A percentile compares a stretch with the other conserved stretches of the same genome.
Evolutionary conservation across 2,797 vertebrate species (phyloP).

Genomic region (Corythornis leucogaster): DNA sequence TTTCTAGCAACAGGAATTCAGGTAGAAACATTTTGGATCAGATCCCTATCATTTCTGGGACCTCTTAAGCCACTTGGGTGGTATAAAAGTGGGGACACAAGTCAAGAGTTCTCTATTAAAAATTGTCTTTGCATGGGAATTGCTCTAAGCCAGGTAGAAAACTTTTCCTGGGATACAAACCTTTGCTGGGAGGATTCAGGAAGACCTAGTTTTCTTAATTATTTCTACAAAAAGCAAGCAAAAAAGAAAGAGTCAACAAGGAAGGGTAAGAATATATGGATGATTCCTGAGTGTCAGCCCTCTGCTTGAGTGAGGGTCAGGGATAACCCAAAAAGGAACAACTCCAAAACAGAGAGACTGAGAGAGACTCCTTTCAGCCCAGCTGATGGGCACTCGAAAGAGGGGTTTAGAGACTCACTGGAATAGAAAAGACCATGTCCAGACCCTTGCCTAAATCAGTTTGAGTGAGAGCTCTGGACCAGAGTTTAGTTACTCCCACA

Average conservation of each 20-base stretch:
- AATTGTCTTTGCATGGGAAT: not conserved
- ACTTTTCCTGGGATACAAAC: not conserved
- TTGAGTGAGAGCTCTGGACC: not conserved
- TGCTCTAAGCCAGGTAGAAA: not conserved
- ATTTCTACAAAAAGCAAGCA: not conserved
- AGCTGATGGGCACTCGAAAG: not conserved
- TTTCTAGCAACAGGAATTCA: not conserved
- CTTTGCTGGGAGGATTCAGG: not conserved
- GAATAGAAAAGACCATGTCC: not conserved
- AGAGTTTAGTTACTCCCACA: not conserved
- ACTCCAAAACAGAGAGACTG: not conserved
- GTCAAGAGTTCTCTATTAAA: not conserved
- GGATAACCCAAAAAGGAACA: not conserved
- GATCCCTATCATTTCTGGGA: not conserved
- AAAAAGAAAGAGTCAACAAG: not conserved
- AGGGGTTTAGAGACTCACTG: not conserved
- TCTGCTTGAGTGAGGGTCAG: not conserved
- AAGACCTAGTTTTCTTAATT: not conserved
- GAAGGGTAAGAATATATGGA: not conserved
- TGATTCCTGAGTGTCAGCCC: not conserved
- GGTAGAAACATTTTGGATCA: not conserved
- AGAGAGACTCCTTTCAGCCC: not conserved
- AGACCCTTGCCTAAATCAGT: slow-evolving; percentile 11
- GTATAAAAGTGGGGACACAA: not conserved
- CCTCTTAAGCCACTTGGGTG: not conserved